Base-by-base conservation (phyloP, 2,113 vertebrate genomes). In the Pseudorhombus dupliciocellatus region DNA sequence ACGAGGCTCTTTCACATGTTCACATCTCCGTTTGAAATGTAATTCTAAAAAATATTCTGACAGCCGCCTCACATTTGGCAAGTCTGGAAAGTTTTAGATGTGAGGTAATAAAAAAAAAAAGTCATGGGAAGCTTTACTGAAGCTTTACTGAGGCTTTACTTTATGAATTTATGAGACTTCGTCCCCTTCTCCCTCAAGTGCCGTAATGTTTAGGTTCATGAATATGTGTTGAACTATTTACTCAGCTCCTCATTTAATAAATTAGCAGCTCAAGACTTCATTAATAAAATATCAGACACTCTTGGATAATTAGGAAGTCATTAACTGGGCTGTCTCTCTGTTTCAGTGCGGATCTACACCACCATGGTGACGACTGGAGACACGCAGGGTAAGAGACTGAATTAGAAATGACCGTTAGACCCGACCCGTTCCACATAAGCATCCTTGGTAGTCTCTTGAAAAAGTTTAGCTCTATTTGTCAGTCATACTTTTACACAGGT, bases 271-370 rank as follows among this genome's bases (percentile, higher is more conserved):
- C 68, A 34, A 44, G 2, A 6, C 57, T 66, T 75, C 68, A 77
- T 84, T 69, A 70, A 83, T 78, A 30, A 64, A 67, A 73, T 64
- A 80, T 85, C 63, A 73, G 2, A 48, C 72, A 58, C 44, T 58
- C 16, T 67, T 14, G 56, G 64, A 73, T 66, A 82, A 86, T 40
- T 64, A 75, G 75, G 59, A 40, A 55, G 68, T 63, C 76, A 73
- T 80, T 88, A 75, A 81, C 66, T 10, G 34, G 0, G 52, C 57
- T 79, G 79, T 53, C 44, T 75, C 48, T 84, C 65, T 83, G 18
- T 80, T 93, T 66, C 94, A 99, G 98, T 94, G 18, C 94, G 97
- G 89, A 96, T 99, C 87, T 79, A 95, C 84, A 98, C 97, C 61
- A 97, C 96, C 8, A 18, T 92, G n/a, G 89, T 96, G 91, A 99